Base-by-base conservation (phyloP, 2,113 vertebrate genomes). In the Clupea harengus region DNA sequence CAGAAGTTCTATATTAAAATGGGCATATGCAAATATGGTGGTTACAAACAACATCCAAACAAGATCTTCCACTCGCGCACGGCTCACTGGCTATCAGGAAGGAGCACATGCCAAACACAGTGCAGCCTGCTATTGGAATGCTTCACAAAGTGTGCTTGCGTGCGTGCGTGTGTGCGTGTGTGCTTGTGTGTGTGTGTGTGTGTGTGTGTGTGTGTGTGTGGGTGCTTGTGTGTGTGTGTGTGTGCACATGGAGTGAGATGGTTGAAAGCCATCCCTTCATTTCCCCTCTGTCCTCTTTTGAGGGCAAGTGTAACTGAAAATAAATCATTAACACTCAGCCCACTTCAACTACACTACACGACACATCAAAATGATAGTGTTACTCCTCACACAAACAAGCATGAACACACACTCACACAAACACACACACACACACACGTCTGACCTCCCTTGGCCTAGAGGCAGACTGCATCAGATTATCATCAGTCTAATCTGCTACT, bases 141-240 rank as follows among this genome's bases (percentile, higher is more conserved):
- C 91, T 82, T 87, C 91, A 32, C 64, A 89, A 83, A 89, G 81
- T 81, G 85, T 89, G 17, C 13, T 4, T 13, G 50, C 13, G 50
- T 52, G 52, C 17, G 52, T 54, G 52, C 17, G 17, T 22, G 54
- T 60, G 54, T 22, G 54, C 6, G 20, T 22, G 20, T 20, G 54
- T n/a, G 54, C 22, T 18, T 57, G 52, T 57, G 52, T 60, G 54
- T 60, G 54, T 60, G 54, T 22, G 54, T 60, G 18, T 22, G 2
- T 20, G 52, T 54, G 52, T 54, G 6, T 52, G 50, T 52, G 50
- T 52, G 9, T 52, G 15, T 6, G 52, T 57, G 52, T 20, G 52
- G 3, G 18, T 20, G 17, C 3, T 3, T 54, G 15, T 57, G 52
- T 52, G 54, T 57, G 54, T 57, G 54, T 57, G 54, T 57, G 54